These are phyloP conservation scores for Ifrita kowaldi DNA, from an alignment of 2,113 vertebrate species.

Conservation along the genomic window DNA sequence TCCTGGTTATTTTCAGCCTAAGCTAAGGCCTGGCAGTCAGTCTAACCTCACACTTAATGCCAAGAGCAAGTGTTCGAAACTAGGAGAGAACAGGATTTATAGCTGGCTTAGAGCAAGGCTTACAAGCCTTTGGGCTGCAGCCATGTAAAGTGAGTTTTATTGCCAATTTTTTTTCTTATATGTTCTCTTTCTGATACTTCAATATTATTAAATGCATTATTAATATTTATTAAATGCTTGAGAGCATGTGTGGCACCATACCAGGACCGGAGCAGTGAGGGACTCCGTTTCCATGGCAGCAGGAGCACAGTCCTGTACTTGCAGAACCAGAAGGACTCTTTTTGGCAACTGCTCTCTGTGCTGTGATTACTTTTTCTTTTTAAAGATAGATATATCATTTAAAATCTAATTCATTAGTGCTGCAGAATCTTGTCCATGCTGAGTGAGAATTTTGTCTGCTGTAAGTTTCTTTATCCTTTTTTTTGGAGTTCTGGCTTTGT, in stretches of 20 bases:
- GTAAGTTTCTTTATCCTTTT: conserved; percentile 22
- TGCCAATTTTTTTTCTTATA: background rate
- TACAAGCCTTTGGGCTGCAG: background rate
- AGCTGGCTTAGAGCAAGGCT: background rate
- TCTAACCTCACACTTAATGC: background rate
- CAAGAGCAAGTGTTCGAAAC: background rate
- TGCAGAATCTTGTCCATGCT: background rate
- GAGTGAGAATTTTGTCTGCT: background rate
- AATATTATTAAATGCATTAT: conserved; percentile 23
- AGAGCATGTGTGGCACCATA: conserved; percentile 44
- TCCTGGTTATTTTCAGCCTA: background rate
- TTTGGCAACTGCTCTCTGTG: background rate
- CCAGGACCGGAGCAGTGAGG: conserved; percentile 25
- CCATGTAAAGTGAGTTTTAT: background rate
- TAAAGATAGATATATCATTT: background rate
- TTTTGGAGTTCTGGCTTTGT: background rate
- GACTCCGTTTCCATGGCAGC: conserved; percentile 54
- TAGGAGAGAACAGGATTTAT: background rate
- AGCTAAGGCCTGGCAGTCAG: background rate
- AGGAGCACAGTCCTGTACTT: conserved; percentile 39
- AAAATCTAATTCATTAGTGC: background rate
- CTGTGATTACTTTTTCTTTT: conserved; percentile 26
- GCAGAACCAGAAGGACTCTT: conserved; percentile 20
- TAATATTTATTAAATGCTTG: conserved; percentile 48
- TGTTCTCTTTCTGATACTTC: background rate